Evolutionary conservation across 2,797 vertebrate species (phyloP), one percentile per base, ranked within the genome.

Genomic region (Alca torda): DNA sequence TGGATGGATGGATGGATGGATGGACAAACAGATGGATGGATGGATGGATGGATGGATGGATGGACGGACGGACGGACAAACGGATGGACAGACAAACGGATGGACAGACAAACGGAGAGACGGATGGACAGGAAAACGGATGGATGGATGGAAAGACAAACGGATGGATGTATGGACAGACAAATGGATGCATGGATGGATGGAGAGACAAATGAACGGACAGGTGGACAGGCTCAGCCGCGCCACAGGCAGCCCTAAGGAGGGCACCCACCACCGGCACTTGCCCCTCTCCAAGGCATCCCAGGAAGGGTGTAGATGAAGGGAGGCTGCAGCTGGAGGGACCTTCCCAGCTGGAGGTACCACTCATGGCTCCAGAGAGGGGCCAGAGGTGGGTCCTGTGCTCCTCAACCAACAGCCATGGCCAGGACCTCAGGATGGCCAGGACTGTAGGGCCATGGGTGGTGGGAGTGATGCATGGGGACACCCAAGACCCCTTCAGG

Each of bases 11-110:
- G 75, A 68, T 0, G 11, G 11, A 41, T 6, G 41, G 41, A 41
- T 14, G 41, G 0, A n/a, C n/a, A n/a, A 53, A 88, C 3, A 8
- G 45, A 46, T 20, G 19, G 19, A 20, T 10, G 19, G 45, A 39
- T 11, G 11, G 11, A 20, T 20, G 45, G 45, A 46, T 4, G 10
- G 60, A 86, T 0, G 37, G 64, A 35, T 16, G 82, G 72, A 68
- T 1, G 7, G 61, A 89, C 0, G 1, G 67, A 75, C 4, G 2
- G 46, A 83, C 6, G 13, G 39, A 41, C 39, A 41, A 41, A 43
- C 0, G 0, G 41, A 41, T 15, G 41, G 0, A 68, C 1, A 8
- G 61, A 89, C 4, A 4, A 33, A 69, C 1, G 1, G 70, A 75
- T 5, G 2, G 46, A 21, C 11, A 19, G 45, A 46, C 4, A 10